A percentile compares a stretch with the other conserved stretches of the same genome.
These are phyloP conservation scores for Neoitamus cyanurus DNA, from an alignment of 2,888 invertebrate genomes.

Conservation along the genomic window DNA sequence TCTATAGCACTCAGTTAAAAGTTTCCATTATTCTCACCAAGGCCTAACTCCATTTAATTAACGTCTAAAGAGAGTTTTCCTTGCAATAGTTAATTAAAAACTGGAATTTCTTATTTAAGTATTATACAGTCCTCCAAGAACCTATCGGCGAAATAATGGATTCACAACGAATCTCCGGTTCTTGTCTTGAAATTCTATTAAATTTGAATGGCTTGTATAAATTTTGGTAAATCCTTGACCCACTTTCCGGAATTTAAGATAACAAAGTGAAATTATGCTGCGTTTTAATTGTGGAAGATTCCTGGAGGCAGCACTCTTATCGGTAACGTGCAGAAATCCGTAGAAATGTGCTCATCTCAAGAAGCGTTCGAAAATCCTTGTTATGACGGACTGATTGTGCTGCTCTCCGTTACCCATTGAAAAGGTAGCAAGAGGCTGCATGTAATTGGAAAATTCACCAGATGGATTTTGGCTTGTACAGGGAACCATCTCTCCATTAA, in stretches of 20 bases:
- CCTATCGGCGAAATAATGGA: background rate
- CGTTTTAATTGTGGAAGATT: background rate
- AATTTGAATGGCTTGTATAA: background rate
- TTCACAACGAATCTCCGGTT: background rate
- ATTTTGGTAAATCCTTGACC: background rate
- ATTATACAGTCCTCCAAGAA: background rate
- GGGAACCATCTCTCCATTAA: background rate
- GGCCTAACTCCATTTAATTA: too few species aligned
- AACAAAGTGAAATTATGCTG: conserved; percentile 9
- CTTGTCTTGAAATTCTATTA: background rate
- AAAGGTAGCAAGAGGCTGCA: background rate
- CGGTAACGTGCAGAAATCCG: background rate
- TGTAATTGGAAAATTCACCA: conserved; percentile 18
- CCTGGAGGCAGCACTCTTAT: background rate
- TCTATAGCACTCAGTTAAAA: too few species aligned
- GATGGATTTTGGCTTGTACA: background rate
- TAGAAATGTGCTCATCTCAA: background rate
- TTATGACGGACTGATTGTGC: background rate
- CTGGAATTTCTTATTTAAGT: background rate
- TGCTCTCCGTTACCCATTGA: background rate
- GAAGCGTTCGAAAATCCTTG: background rate
- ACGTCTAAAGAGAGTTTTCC: too few species aligned
- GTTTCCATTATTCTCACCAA: too few species aligned
- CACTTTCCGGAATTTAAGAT: background rate
- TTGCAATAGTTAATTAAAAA: too few species aligned